These are phyloP conservation scores for Genyomyrus donnyi DNA, from an alignment of 2,113 vertebrate species.

Conservation along the genomic window DNA sequence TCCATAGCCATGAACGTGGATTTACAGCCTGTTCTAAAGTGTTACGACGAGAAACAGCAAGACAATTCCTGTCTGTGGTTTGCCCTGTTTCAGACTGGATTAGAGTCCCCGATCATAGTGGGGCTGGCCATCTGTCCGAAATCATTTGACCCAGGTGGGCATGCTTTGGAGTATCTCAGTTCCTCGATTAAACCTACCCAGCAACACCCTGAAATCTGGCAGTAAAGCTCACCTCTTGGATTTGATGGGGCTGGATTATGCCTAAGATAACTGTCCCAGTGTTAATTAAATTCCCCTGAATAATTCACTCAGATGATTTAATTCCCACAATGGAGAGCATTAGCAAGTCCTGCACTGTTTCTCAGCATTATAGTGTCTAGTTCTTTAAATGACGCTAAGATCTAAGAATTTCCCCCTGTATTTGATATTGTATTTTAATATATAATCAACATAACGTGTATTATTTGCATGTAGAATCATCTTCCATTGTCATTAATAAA, in stretches of 20 bases:
- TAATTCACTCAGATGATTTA: conserved; percentile 8
- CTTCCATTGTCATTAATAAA: background rate
- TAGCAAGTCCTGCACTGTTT: background rate
- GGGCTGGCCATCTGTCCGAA: conserved; percentile 12
- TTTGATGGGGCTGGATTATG: background rate
- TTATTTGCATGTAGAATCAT: background rate
- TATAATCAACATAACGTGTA: background rate
- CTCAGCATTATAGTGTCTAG: background rate
- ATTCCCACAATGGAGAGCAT: background rate
- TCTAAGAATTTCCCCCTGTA: background rate
- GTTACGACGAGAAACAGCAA: background rate
- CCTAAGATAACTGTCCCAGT: background rate
- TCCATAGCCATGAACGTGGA: conserved; percentile 1
- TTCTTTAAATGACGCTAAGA: background rate
- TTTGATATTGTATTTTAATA: background rate
- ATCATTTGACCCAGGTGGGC: background rate
- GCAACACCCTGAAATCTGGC: background rate
- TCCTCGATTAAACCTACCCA: background rate
- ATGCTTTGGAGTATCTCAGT: background rate
- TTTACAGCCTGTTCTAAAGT: conserved; percentile 14
- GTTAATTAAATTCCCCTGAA: background rate
- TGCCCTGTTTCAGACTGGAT: background rate
- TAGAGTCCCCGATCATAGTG: background rate
- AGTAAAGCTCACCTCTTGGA: background rate
- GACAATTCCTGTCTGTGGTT: background rate